These are phyloP conservation scores for Drosophila aff. DNA, from an alignment of 1,140 invertebrate species.

Conservation along the genomic window DNA sequence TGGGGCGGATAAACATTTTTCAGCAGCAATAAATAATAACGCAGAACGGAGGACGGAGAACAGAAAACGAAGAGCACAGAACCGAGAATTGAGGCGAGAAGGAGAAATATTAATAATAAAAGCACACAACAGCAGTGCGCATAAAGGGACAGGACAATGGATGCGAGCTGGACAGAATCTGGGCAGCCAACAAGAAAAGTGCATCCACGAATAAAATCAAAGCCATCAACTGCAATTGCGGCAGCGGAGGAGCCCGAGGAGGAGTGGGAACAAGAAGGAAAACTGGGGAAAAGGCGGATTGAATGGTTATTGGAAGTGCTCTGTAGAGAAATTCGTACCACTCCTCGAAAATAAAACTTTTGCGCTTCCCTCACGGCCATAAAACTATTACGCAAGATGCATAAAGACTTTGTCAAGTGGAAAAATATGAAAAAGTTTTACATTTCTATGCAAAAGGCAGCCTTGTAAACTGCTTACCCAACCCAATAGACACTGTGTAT, in stretches of 20 bases:
- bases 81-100: conserved; percentile 6
- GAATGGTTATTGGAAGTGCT: conserved; percentile 80
- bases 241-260: conserved; percentile 10
- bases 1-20: conserved; percentile 81
- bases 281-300: conserved; percentile 55
- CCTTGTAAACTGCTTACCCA: conserved; percentile 61
- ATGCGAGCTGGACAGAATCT: conserved; percentile 60
- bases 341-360: conserved; percentile 65
- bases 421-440: conserved; percentile 84
- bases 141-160: conserved; percentile 62
- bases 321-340: conserved; percentile 15
- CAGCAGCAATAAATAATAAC: conserved; percentile 82
- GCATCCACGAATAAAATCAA: conserved; percentile 84
- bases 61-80: conserved; percentile 14
- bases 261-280: conserved; percentile 1
- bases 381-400: conserved; percentile 83
- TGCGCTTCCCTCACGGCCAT: conserved; percentile 65
- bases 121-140: conserved; percentile 70
- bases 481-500: conserved; percentile 1
- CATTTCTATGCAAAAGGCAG: conserved; percentile 76
- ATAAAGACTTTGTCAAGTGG: conserved; percentile 83
- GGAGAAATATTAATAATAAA: conserved; percentile 79
- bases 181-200: conserved; percentile 74
- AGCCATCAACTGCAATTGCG: conserved; percentile 82
- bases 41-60: conserved; percentile 17